Percentiles rank a stretch among this genome's conserved stretches.
These are phyloP conservation scores for Tinamus major DNA, from an alignment of 2,797 vertebrate genomes.

Conservation along the genomic window DNA sequence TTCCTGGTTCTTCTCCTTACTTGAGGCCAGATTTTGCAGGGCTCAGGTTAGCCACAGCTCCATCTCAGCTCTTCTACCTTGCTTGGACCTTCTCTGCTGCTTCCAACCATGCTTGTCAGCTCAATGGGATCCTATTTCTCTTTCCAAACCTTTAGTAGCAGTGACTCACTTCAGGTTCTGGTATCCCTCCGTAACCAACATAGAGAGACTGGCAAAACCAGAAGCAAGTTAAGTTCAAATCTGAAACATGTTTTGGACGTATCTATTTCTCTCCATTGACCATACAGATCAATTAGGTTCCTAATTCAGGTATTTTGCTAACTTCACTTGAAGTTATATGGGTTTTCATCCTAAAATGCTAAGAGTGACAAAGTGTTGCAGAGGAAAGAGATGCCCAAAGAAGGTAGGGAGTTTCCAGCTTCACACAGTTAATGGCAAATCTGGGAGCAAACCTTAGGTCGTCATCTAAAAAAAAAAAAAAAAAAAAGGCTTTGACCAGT, in stretches of 20 bases:
- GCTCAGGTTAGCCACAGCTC: not conserved
- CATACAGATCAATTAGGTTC: not conserved
- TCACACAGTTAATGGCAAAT: slow-evolving; percentile 54
- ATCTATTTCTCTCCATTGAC: not conserved
- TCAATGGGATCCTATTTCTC: not conserved
- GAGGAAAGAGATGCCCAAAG: not conserved
- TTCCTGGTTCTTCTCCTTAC: not conserved
- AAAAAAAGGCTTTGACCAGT: slow-evolving; percentile 29
- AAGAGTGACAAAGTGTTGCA: not conserved
- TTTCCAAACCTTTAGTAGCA: not conserved
- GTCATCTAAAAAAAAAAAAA: not conserved
- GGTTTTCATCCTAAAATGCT: not conserved
- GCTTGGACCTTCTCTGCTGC: not conserved
- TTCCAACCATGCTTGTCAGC: not conserved
- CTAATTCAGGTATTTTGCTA: not conserved
- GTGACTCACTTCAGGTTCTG: not conserved
- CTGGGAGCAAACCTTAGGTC: slow-evolving; percentile 28
- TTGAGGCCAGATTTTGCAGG: not conserved
- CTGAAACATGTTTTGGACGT: not conserved
- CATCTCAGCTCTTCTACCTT: accelerated
- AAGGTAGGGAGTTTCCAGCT: not conserved
- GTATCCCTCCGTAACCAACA: not conserved
- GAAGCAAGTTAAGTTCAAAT: not conserved
- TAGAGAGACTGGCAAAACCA: not conserved
- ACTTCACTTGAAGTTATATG: not conserved